Base-by-base conservation (phyloP, 2,797 vertebrate genomes). In the Petrocephalus sullivani region DNA sequence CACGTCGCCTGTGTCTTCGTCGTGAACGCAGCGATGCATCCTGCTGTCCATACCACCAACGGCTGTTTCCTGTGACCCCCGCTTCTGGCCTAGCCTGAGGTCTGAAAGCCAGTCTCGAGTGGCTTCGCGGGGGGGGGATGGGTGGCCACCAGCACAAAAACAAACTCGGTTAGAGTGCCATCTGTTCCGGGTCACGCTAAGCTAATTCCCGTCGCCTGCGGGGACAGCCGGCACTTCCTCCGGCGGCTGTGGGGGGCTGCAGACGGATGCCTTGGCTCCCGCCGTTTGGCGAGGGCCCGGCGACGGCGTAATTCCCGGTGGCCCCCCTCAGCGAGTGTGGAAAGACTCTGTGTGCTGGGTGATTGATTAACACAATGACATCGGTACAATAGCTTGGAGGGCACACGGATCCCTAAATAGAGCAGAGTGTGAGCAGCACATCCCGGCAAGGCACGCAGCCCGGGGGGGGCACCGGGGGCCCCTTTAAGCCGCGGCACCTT, bases 341-440 rank as follows among this genome's bases (percentile, higher is more conserved):
- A 19, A 41, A 75, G 71, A 78, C 49, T 2, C 37, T 41, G 14
- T 93, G 92, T 90, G 91, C 91, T 94, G 91, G 93, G 93, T 96
- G 95, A 96, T 96, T 95, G 94, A 96, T 95, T 95, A 94, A 92
- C 92, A 92, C 91, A 92, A 93, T 95, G 95, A 94, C 95, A 96
- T 93, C 93, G 94, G 93, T 93, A 96, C 94, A 96, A 95, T 95
- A 94, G 93, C 91, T 94, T 58, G n/a, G 92, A 94, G 93, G 92
- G 91, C 92, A 91, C 94, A 93, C 91, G 92, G 23, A 93, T 91
- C 92, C 94, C 94, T 95, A 95, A 96, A 95, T 94, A 94, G 93
- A 92, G 93, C 91, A 92, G 46, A 53, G 46, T 1, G 88, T 91
- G 91, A 95, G 94, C 94, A 92, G 93, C 94, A 94, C 95, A 96